Evolutionary conservation across 2,797 vertebrate species (phyloP), one percentile per base, ranked within the genome.

Genomic region (Rhinatrema bivittatum): DNA sequence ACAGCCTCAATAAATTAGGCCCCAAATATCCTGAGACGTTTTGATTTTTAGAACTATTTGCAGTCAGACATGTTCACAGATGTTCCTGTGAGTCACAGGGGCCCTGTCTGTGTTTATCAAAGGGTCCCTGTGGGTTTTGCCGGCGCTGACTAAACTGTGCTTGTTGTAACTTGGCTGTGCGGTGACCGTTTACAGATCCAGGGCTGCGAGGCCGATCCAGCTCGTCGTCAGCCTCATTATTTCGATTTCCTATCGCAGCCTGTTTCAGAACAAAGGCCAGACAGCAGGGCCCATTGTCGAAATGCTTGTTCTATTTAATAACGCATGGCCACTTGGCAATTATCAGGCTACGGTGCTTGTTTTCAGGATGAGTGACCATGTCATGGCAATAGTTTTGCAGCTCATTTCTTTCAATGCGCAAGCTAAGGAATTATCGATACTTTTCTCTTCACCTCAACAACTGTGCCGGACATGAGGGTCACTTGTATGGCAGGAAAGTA

Each of bases 331-430:
- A 77, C 65, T 59, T 68, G 68, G 81, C 84, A 67, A 86, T 83
- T 76, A 83, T 57, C 36, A 49, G 34, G 56, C 60, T 72, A 59
- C n/a, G n/a, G n/a, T n/a, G n/a, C n/a, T n/a, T 66, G 78, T 82
- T 86, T 86, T 82, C 69, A 74, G 84, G 79, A 85, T 88, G 85
- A 84, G 65, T 85, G 84, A 66, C 60, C 70, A 76, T 4, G 71
- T 86, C 79, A 82, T 83, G 72, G 66, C 24, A 72, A 78, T 56
- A 64, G 60, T 76, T 79, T 81, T 84, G n/a, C 76, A 74, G 53
- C 66, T 65, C 56, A 62, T 39, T 81, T 75, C 53, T 60, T 60
- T 68, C 40, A 56, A 62, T 68, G 70, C 72, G 51, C 38, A 53
- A 58, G 46, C 62, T 63, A 56, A 33, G 46, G 76, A 35, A 0